Evolutionary conservation across 2,888 invertebrate genomes (phyloP).

Genomic region (Drosophila yooni): DNA sequence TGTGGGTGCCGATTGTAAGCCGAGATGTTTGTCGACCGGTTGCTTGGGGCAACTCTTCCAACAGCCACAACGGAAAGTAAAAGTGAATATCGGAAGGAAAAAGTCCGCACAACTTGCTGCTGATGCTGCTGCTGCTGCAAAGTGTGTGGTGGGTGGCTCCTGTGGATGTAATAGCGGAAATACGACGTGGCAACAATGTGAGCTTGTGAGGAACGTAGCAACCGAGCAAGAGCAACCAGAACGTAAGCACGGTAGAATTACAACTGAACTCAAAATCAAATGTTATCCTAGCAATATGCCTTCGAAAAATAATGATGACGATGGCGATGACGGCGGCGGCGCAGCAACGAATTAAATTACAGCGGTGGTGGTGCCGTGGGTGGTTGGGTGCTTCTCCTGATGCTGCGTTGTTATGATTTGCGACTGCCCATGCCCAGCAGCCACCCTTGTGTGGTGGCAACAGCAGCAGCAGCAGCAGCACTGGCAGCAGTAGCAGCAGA

Average conservation of each 20-base stretch:
- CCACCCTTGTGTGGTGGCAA: slow-evolving; percentile 27
- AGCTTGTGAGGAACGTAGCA: slow-evolving; percentile 82
- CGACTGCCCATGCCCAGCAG: slow-evolving; percentile 35
- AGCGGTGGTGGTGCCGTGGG: slow-evolving; percentile 40
- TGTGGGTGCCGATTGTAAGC: slow-evolving; percentile 42
- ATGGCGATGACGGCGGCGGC: slow-evolving; percentile 61
- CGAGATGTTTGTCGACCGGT: slow-evolving; percentile 56
- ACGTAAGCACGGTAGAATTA: slow-evolving; percentile 85
- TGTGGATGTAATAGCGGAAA: slow-evolving; percentile 33
- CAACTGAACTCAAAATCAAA: slow-evolving; percentile 85
- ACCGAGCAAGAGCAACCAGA: slow-evolving; percentile 83
- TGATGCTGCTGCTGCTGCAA: slow-evolving; percentile 8
- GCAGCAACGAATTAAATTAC: slow-evolving; percentile 75
- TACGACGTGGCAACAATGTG: slow-evolving; percentile 58
- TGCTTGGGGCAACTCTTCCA: slow-evolving; percentile 71
- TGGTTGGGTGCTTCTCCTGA: slow-evolving; percentile 23
- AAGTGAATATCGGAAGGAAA: slow-evolving; percentile 70
- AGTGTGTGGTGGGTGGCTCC: slow-evolving; percentile 24
- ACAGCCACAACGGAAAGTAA: slow-evolving; percentile 68
- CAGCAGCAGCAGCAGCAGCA: slow-evolving; percentile 32
- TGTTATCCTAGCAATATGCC: slow-evolving; percentile 85
- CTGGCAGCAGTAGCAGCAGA: slow-evolving; percentile 20
- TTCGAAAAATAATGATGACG: slow-evolving; percentile 80
- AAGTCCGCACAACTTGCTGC: slow-evolving; percentile 26
- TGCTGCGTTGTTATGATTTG: slow-evolving; percentile 74